A percentile compares a stretch with the other conserved stretches of the same genome.
phyloP scores from a whole-genome alignment of 2,888 invertebrate species.

The Patella depressa region DNA sequence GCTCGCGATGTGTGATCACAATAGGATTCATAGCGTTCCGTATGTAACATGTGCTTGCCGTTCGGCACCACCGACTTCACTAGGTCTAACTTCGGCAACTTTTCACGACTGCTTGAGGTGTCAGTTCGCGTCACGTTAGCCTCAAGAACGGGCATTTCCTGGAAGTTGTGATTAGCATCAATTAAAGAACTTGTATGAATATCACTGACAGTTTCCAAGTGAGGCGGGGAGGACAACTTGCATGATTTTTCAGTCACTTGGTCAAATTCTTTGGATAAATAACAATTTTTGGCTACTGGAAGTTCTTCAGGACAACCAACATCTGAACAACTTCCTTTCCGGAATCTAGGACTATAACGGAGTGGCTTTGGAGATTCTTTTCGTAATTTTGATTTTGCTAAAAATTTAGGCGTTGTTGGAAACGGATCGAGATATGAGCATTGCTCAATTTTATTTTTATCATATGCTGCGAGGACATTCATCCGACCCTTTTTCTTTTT shows the following conservation, averaged over 20 bases:
- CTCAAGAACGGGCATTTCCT: conserved; percentile 39
- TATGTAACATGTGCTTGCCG: conserved; percentile 15
- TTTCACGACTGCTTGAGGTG: background rate
- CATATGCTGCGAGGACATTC: background rate
- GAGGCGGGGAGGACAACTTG: background rate
- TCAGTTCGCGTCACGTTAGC: conserved; percentile 26
- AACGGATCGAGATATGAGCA: background rate
- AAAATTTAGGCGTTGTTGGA: background rate
- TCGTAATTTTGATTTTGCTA: background rate
- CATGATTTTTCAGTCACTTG: conserved; percentile 1
- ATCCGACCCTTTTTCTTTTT: background rate
- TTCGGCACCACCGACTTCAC: conserved; percentile 10
- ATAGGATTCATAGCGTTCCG: background rate
- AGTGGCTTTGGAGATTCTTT: conserved; percentile 12
- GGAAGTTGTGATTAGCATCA: conserved; percentile 35
- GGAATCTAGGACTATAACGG: conserved; percentile 24
- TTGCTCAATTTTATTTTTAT: background rate
- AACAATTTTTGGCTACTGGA: background rate
- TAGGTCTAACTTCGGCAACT: background rate
- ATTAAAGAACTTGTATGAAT: conserved; percentile 11
- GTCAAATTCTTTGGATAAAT: background rate
- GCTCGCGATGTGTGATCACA: conserved; percentile 27
- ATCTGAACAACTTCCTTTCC: conserved; percentile 11
- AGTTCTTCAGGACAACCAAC: background rate
- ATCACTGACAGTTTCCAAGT: conserved; percentile 13